Evolutionary conservation across 2,113 vertebrate genomes (phyloP), one percentile per base, ranked within the genome.

Genomic region (Okapia johnstoni): DNA sequence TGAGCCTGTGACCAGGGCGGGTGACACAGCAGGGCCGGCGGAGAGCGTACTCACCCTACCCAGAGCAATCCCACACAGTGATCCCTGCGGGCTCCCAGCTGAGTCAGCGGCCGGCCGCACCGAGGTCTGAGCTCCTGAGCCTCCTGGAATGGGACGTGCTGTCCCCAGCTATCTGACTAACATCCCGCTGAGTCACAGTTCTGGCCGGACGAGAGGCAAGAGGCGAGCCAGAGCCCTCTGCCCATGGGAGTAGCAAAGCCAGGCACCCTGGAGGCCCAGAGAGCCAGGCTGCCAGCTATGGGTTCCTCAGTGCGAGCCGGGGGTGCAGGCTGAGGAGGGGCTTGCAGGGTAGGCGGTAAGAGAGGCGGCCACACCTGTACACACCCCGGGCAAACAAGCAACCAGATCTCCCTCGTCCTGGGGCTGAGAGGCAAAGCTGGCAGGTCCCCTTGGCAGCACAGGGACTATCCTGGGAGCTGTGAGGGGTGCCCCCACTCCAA

Each of bases 61-160:
- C 4, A 0, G 33, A 61, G 48, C 0, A 0, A 1, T 73, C 77
- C 1, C 83, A 16, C 1, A 12, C 12, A 2, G 19, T 76, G 63
- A 6, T 21, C 61, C 54, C 10, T 70, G 10, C 19, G 10, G 66
- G 66, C n/a, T 70, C 66, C 0, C 0, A 5, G 70, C 94, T 54
- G 86, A 93, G 90, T 91, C 96, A 87, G 60, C 4, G 0, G 61
- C 81, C 4, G 0, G 61, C 81, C 1, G 0, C 60, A 26, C 52
- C 14, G 3, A 33, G 79, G 25, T 19, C 57, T 48, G 95, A 48
- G 93, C 92, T 66, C n/a, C 23, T 36, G 40, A 25, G n/a, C 25
- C 54, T 52, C 54, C 96, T 21, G 90, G 90, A 63, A 63, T 19
- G 48, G 3, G 48, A 88, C 40, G 21, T 2, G 2, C 80, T 28